Base-by-base conservation (phyloP, 1,140 invertebrate genomes). In the Nasonia vitripennis region DNA sequence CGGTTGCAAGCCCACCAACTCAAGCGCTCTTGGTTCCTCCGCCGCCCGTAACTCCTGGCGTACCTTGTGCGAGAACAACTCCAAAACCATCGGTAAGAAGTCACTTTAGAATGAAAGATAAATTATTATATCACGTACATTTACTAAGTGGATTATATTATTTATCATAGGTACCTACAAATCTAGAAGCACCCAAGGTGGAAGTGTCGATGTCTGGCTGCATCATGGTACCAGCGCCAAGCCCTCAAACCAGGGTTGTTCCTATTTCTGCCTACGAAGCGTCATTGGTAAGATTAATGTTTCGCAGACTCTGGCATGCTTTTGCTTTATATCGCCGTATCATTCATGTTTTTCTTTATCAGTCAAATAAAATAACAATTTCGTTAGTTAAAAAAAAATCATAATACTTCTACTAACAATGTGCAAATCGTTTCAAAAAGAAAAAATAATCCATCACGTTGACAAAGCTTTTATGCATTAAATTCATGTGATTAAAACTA, bases 251-350 rank as follows among this genome's bases (percentile, higher is more conserved):
- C 93, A 86, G 89, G 17, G 94, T 93, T 7, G 94, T 96, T 86
- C 93, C 95, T 4, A 93, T 95, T 81, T 92, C 95, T 17, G 91
- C 95, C 20, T 96, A 95, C 84, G 95, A 96, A 87, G 93, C 95
- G 12, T 94, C 94, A 88, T 89, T 97, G 96, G 96, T 97, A 93
- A 96, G 95, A 37, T 34, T 68, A 45, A 51, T 23, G 11, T 68
- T 41, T 67, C 62, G 12, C 20, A 20, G 55, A 62, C 7, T 62
- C 3, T 7, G 3, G 20, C 31, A 34, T 80, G 48, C 67, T 67
- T 62, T 68, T 78, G 45, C 45, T 31, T 78, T 17, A 17, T 78
- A 9, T 55, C 45, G 23, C 11, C 34, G 14, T n/a, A 71, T 48
- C 55, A 31, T 37, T 70, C 7, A 80, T 55, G 0, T 80, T 20